Percentiles rank a stretch among this genome's conserved stretches.
Conservation (phyloP, 2,113 vertebrate genomes). For the Myrmophylax atrothorax region DNA sequence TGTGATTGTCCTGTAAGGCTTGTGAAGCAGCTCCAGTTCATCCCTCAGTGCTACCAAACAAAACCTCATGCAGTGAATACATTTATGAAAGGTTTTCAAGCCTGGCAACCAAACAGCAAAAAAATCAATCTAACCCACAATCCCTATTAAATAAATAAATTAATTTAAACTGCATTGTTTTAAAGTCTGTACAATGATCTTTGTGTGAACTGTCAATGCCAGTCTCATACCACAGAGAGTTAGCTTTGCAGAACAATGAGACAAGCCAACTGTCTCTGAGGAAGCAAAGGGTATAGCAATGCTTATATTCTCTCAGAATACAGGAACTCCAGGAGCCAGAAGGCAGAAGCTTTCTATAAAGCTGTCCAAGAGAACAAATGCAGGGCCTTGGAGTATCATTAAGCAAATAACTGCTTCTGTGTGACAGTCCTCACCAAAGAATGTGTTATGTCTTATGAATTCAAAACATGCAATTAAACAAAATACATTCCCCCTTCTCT, state of each 20-base stretch:
- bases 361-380: neutral
- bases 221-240: neutral
- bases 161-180: neutral
- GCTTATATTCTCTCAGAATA: neutral
- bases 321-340: neutral
- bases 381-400: slow-evolving; percentile 18
- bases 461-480: slow-evolving; percentile 27
- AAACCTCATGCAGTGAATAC: neutral
- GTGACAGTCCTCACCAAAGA: slow-evolving; percentile 15
- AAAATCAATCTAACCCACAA: fast-evolving
- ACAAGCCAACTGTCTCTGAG: neutral
- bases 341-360: neutral
- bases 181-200: neutral
- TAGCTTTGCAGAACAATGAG: neutral
- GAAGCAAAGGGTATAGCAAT: neutral
- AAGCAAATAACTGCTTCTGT: slow-evolving; percentile 13
- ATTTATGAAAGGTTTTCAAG: neutral
- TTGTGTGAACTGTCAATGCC: neutral
- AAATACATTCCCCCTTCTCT: neutral
- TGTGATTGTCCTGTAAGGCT: neutral
- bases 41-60: neutral
- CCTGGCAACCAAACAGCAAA: fast-evolving
- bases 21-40: neutral
- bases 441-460: neutral
- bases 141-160: neutral